Conservation (phyloP, 37 sponge, comb jelly and placozoan genomes). For the Axinella damicornis region DNA sequence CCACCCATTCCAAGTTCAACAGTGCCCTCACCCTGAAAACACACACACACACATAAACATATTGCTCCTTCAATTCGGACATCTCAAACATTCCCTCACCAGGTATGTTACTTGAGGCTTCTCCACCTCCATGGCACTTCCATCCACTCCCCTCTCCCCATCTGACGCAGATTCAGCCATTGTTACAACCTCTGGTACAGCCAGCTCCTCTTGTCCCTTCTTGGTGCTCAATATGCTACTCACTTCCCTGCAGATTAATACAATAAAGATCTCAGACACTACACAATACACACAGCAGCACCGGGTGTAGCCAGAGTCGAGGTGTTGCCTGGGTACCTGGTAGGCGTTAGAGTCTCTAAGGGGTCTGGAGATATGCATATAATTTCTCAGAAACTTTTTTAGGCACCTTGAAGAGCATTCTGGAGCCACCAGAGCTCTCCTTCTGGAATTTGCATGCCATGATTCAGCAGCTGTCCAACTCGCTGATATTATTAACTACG, state of each 20-base stretch:
- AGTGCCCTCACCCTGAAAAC: slow-evolving; percentile 36
- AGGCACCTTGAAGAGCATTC: no score
- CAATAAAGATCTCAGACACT: background rate
- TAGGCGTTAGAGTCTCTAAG: no score
- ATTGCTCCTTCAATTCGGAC: no score
- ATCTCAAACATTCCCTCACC: slow-evolving; percentile 23
- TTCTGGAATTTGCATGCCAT: no score
- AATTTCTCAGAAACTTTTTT: no score
- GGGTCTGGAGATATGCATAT: no score
- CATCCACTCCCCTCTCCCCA: background rate
- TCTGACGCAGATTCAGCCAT: background rate
- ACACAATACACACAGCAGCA: no score
- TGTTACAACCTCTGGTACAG: background rate
- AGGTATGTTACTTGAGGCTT: background rate
- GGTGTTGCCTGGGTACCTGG: no score
- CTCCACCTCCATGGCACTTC: background rate
- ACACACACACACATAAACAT: background rate
- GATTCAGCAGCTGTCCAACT: no score
- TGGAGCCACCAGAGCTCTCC: no score
- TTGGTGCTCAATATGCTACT: slow-evolving; percentile 18
- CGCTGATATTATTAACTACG: no score
- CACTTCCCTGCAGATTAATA: background rate
- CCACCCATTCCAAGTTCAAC: slow-evolving; percentile 68
- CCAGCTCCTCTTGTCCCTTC: slow-evolving; percentile 1
- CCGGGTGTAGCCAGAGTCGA: no score